Conservation (phyloP, 2,797 vertebrate species). For the Miichthys miiuy region DNA sequence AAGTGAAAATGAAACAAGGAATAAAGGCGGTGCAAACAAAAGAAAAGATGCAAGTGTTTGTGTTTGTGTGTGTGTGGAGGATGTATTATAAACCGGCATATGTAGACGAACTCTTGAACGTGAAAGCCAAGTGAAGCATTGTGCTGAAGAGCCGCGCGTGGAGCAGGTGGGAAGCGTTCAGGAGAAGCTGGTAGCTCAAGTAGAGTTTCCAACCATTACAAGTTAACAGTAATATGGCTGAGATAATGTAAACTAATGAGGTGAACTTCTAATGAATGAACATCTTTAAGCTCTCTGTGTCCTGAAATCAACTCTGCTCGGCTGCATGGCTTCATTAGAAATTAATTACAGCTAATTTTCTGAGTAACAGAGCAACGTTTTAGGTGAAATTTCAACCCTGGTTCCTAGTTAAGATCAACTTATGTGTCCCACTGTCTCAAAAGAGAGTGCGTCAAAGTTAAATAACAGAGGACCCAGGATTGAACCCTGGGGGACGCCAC, state of each 20-base stretch:
- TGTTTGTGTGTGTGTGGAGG: constrained; percentile 25
- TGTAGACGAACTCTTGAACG: constrained; percentile 33
- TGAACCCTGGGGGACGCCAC: too few relatives aligned
- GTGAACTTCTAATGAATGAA: neutral
- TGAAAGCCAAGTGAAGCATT: constrained; percentile 43
- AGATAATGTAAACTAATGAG: neutral
- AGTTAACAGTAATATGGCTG: neutral
- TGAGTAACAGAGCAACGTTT: too few relatives aligned
- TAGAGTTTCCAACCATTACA: neutral
- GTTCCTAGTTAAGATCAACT: too few relatives aligned
- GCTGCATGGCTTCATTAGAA: neutral
- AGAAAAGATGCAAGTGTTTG: constrained; percentile 27
- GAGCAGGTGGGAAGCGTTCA: constrained; percentile 17
- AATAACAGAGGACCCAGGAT: too few relatives aligned
- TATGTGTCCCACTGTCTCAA: too few relatives aligned
- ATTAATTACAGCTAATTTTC: neutral
- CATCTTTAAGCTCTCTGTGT: neutral
- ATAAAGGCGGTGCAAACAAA: neutral
- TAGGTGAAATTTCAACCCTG: too few relatives aligned
- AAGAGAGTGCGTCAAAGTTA: too few relatives aligned
- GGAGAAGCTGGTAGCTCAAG: constrained; percentile 7
- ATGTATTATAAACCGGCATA: constrained; percentile 12
- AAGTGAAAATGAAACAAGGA: constrained; percentile 20
- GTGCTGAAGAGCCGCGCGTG: constrained; percentile 23
- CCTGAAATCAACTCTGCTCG: neutral